phyloP scores from a whole-genome alignment of 2,888 invertebrate species.

The Amblyjoppa proteus region DNA sequence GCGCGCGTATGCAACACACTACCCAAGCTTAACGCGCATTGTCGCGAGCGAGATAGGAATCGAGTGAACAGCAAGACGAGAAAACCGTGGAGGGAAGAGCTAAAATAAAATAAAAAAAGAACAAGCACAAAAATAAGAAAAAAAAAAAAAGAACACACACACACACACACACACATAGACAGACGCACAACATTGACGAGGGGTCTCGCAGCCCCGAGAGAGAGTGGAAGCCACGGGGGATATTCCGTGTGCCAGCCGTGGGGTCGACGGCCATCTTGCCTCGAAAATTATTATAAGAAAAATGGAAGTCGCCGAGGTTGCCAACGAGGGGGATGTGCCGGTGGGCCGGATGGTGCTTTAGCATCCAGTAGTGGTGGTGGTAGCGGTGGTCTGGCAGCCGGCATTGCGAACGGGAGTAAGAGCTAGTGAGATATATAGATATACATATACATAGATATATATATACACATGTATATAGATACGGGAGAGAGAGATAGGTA shows the following conservation, averaged over 20 bases:
- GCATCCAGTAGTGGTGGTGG: conserved; percentile 26
- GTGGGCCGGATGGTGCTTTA: conserved; percentile 52
- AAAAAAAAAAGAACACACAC: too few species aligned
- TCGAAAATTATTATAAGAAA: conserved; percentile 70
- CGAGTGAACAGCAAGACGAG: not conserved
- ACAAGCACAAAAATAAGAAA: not conserved
- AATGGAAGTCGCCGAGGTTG: conserved; percentile 67
- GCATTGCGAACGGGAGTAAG: conserved; percentile 33
- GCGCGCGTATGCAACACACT: conserved; percentile 42
- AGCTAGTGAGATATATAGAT: conserved; percentile 38
- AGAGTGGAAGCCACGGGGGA: conserved; percentile 52
- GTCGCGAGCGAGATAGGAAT: conserved; percentile 23
- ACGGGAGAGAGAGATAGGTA: conserved; percentile 64
- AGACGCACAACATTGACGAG: conserved; percentile 40
- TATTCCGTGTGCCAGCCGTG: conserved; percentile 46
- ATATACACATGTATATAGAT: too few species aligned
- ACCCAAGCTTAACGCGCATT: conserved; percentile 34
- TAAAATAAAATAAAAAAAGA: conserved; percentile 18
- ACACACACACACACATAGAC: too few species aligned
- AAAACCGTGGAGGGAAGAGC: conserved; percentile 1
- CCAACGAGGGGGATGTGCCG: conserved; percentile 59
- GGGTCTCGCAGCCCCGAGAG: conserved; percentile 26
- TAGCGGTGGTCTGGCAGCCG: conserved; percentile 44
- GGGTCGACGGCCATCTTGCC: conserved; percentile 69
- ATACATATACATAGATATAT: too few species aligned